Evolutionary conservation across 2,888 invertebrate species (phyloP), one percentile per base, ranked within the genome.

Genomic region (Noctua janthe): DNA sequence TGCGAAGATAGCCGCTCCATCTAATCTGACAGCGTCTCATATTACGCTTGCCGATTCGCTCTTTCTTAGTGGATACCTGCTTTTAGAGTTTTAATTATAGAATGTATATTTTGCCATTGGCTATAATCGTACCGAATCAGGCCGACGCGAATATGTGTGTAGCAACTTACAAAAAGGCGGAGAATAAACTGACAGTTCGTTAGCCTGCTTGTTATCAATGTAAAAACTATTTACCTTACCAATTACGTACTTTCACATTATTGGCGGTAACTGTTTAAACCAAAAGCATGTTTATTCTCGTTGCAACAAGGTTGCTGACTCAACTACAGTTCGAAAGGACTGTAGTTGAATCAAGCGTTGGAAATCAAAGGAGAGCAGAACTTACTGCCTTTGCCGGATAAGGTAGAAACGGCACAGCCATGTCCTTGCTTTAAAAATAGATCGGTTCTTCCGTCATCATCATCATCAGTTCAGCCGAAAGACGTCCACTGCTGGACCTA

Each of bases 101-200:
- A 62, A 35, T 8, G 7, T 35, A 17, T 64, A 64, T 64, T 35
- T 35, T 64, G 2, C 62, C 8, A 17, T 17, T 8, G 17, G 8
- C 8, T 64, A n/a, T 8, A 35, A 64, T 64, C 35, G 7, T 29
- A 29, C 13, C 7, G 17, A 62, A 17, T 62, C 15, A 62, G 17
- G 62, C 29, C 15, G 5, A 13, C 5, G 13, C 13, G 29, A n/a
- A 62, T 29, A 62, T 29, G 23, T 56, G n/a, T 59, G 59, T n/a
- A 62, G 17, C 17, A 54, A 51, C 70, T 70, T 70, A 78, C 23
- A 56, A 23, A 64, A 64, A 11, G 7, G 20, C 20, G 47, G 20
- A 20, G n/a, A 64, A 39, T 43, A 80, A 47, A 70, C 49, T 59
- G 20, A 59, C 49, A 74, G 73, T 80, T 80, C 80, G 51, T 80